Conservation (phyloP, 2,888 invertebrate species). For the Schizaphis graminum region DNA sequence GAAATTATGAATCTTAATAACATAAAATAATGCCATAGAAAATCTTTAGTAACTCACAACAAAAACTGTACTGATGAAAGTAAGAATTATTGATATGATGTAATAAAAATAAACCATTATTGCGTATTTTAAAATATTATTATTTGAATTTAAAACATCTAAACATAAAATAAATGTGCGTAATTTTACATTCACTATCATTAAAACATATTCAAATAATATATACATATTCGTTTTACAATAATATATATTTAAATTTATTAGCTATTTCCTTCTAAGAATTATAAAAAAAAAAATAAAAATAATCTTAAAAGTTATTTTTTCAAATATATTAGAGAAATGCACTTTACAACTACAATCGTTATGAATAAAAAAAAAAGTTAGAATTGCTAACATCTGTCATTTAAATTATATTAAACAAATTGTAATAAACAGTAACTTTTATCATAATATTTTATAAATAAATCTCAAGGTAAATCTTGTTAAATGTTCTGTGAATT, state of each 20-base stretch:
- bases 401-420: slow-evolving; percentile 24
- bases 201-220: neutral
- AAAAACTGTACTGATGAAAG: neutral
- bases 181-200: neutral
- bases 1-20: neutral
- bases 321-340: neutral
- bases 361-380: slow-evolving; percentile 13
- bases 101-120: neutral
- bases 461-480: neutral
- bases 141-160: neutral
- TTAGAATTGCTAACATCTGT: neutral
- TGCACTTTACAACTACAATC: neutral
- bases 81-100: neutral
- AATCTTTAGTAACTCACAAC: neutral
- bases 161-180: neutral
- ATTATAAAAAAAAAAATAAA: neutral
- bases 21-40: neutral
- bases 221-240: neutral
- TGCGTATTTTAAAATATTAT: neutral
- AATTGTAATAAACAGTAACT: neutral
- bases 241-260: neutral
- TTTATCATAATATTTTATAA: neutral
- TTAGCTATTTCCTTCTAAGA: neutral
- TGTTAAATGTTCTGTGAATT: neutral
- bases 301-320: neutral